These are phyloP conservation scores for Mus spicilegus DNA, from an alignment of 2,113 vertebrate genomes.

Conservation along the genomic window DNA sequence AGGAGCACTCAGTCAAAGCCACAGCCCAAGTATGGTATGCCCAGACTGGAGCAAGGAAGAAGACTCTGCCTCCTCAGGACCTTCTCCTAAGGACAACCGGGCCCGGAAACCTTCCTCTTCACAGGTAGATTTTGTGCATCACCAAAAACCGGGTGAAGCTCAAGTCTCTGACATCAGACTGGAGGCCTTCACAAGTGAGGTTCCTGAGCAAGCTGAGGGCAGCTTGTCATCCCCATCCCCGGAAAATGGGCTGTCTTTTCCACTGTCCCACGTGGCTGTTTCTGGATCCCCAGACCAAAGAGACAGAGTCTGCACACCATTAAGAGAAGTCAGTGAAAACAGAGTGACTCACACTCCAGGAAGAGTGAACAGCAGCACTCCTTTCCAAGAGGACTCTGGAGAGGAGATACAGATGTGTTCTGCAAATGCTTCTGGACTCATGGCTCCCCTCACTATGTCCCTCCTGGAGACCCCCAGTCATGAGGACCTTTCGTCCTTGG, in stretches of 20 bases:
- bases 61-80: conserved; percentile 40
- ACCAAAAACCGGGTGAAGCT: conserved; percentile 48
- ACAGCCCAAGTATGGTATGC: conserved; percentile 45
- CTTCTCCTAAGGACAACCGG: conserved; percentile 63
- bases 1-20: conserved; percentile 41
- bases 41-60: conserved; percentile 76
- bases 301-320: conserved; percentile 5
- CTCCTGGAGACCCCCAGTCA: conserved; percentile 77
- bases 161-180: conserved; percentile 69
- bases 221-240: not conserved
- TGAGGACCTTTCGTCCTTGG: fast-evolving
- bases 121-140: conserved; percentile 70
- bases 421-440: conserved; percentile 70
- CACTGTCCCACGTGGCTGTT: conserved; percentile 59
- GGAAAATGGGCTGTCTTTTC: conserved; percentile 51
- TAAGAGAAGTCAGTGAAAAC: conserved; percentile 58
- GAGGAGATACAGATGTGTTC: conserved; percentile 52
- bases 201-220: conserved; percentile 6
- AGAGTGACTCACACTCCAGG: conserved; percentile 15
- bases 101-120: conserved; percentile 88
- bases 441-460: conserved; percentile 82
- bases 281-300: conserved; percentile 54
- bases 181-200: conserved; percentile 50
- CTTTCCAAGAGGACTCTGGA: conserved; percentile 37
- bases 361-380: conserved; percentile 3